Percentiles rank a stretch among this genome's conserved stretches.
Evolutionary conservation across 2,113 vertebrate species (phyloP).

Genomic region (Coregonus clupeaformis): DNA sequence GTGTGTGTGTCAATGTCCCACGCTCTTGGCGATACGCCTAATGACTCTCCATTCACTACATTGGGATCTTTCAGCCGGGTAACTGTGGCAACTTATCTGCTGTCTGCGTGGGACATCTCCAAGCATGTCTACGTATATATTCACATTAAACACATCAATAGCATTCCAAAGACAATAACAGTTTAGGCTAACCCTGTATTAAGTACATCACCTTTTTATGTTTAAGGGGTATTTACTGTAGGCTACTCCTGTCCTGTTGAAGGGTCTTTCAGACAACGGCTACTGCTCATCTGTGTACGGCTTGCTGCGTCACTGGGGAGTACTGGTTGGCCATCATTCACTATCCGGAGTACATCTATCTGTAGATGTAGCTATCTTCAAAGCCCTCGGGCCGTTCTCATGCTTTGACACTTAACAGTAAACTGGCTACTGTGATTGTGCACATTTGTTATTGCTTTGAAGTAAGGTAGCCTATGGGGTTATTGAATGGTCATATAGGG

Average conservation of each 20-base stretch:
- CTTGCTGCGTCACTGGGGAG: background rate
- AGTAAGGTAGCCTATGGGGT: no score
- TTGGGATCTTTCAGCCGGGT: slow-evolving; percentile 58
- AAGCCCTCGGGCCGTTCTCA: no score
- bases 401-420: no score
- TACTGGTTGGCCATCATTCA: no score
- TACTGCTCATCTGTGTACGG: background rate
- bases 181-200: background rate
- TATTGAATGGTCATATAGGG: no score
- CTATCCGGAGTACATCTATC: no score
- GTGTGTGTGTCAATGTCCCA: slow-evolving; percentile 32
- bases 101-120: slow-evolving; percentile 36
- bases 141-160: slow-evolving; percentile 26
- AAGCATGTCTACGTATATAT: background rate
- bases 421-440: no score
- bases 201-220: background rate
- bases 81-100: slow-evolving; percentile 38
- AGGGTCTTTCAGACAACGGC: no score
- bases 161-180: background rate
- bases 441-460: no score
- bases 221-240: background rate
- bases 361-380: no score
- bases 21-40: slow-evolving; percentile 60
- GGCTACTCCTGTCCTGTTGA: no score
- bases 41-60: slow-evolving; percentile 59